Evolutionary conservation across 2,888 invertebrate genomes (phyloP).

Genomic region (Anaspis maculata): DNA sequence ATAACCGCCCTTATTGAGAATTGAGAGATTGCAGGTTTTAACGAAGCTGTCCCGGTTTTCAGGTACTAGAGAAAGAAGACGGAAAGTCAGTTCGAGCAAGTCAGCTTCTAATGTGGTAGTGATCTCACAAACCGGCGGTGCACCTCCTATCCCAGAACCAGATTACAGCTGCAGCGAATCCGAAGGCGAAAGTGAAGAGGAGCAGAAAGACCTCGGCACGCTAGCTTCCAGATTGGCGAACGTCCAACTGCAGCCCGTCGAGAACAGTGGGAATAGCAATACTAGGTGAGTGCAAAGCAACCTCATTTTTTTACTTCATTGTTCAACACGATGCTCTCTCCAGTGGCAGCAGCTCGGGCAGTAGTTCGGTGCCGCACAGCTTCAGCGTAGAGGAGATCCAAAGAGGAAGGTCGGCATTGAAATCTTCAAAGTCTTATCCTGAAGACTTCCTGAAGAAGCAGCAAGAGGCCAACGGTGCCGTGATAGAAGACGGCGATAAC

Average conservation of each 20-base stretch:
- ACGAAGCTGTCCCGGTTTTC: no score
- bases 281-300: slow-evolving; percentile 60
- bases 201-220: slow-evolving; percentile 49
- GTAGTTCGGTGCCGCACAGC: slow-evolving; percentile 73
- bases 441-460: slow-evolving; percentile 62
- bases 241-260: slow-evolving; percentile 45
- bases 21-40: no score
- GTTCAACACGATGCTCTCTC: no score
- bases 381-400: slow-evolving; percentile 85
- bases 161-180: slow-evolving; percentile 86
- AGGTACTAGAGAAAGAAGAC: slow-evolving; percentile 43
- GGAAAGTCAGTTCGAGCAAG: slow-evolving; percentile 34
- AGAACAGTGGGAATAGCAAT: slow-evolving; percentile 70
- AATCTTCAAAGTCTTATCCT: slow-evolving; percentile 80
- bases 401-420: slow-evolving; percentile 74
- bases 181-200: slow-evolving; percentile 50
- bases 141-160: slow-evolving; percentile 84
- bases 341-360: slow-evolving; percentile 52
- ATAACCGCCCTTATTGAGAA: no score
- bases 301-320: no score
- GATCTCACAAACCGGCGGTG: not conserved
- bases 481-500: slow-evolving; percentile 74
- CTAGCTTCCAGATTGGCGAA: slow-evolving; percentile 39
- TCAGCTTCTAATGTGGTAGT: slow-evolving; percentile 39
- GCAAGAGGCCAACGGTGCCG: slow-evolving; percentile 34